phyloP scores from a whole-genome alignment of 2,113 vertebrate genomes.

The Progne subis region DNA sequence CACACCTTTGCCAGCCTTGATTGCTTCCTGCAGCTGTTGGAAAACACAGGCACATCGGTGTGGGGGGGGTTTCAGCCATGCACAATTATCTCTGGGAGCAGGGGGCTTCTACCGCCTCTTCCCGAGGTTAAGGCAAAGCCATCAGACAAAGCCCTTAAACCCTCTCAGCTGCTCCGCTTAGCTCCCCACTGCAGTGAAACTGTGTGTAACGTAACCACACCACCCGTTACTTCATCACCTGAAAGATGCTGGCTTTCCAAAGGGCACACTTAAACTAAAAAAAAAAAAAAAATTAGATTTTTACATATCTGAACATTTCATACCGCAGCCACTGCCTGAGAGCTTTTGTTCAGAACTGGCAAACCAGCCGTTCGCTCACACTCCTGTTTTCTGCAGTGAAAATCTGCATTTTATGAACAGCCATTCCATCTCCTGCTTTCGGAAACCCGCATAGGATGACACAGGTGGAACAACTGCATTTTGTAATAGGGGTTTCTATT shows the following conservation, averaged over 20 bases:
- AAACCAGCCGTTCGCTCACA: not conserved
- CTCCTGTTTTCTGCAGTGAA: not conserved
- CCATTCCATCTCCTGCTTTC: not conserved
- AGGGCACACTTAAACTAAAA: not conserved
- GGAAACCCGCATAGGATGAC: not conserved
- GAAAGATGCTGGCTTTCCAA: not conserved
- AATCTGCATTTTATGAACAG: not conserved
- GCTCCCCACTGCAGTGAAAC: not conserved
- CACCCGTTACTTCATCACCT: not conserved
- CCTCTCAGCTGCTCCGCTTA: not conserved
- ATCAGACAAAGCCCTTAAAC: not conserved
- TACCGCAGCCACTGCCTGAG: not conserved
- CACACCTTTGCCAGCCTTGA: conserved; percentile 92
- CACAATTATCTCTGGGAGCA: not conserved
- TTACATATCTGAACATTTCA: not conserved
- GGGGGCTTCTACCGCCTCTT: not conserved
- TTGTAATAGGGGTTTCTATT: not conserved
- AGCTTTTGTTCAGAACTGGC: not conserved
- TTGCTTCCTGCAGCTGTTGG: conserved; percentile 86
- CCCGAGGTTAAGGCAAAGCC: not conserved
- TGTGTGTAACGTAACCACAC: not conserved
- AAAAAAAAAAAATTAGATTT: not conserved
- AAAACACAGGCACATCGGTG: conserved; percentile 69
- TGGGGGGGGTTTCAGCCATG: not conserved
- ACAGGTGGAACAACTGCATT: not conserved